These are phyloP conservation scores for Luidia sarsii DNA, from an alignment of 53 echinoderm and acorn worm genomes.

Conservation along the genomic window DNA sequence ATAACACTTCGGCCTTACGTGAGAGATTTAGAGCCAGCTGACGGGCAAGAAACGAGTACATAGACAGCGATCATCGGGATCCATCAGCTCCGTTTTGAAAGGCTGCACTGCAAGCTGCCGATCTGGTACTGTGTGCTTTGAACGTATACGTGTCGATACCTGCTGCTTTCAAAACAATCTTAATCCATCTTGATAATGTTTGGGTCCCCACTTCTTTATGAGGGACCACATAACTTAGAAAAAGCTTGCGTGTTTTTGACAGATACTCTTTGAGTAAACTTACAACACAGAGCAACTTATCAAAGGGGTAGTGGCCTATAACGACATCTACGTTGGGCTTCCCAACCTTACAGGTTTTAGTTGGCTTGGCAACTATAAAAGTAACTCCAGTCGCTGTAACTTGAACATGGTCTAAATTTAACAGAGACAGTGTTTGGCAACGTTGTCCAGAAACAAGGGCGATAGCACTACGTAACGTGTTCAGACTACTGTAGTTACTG, in stretches of 20 bases:
- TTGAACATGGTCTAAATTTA: not conserved
- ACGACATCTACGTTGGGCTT: conserved; percentile 5
- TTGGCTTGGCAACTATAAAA: not conserved
- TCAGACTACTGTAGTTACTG: conserved; percentile 3
- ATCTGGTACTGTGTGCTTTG: conserved; percentile 41
- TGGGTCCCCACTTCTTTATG: not conserved
- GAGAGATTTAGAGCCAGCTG: too few species aligned
- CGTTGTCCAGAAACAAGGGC: conserved; percentile 33
- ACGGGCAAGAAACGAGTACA: too few species aligned
- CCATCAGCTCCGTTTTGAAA: not conserved
- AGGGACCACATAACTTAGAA: conserved; percentile 29
- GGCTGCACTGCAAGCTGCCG: conserved; percentile 38
- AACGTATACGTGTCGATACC: conserved; percentile 29
- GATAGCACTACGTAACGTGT: conserved; percentile 3
- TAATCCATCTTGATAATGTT: conserved; percentile 42
- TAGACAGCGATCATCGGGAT: too few species aligned
- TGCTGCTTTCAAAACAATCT: conserved; percentile 2
- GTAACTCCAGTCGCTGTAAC: not conserved
- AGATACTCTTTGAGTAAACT: too few species aligned
- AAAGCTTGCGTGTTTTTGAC: not conserved
- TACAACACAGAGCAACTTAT: conserved; percentile 10
- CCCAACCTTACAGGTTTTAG: conserved; percentile 24
- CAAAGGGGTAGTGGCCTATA: conserved; percentile 2
- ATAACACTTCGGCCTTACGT: not conserved
- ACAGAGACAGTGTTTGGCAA: conserved; percentile 2